Percentiles rank a stretch among this genome's conserved stretches.
Conservation (phyloP, 1,140 invertebrate species). For the Trigoniulus corallinus region DNA sequence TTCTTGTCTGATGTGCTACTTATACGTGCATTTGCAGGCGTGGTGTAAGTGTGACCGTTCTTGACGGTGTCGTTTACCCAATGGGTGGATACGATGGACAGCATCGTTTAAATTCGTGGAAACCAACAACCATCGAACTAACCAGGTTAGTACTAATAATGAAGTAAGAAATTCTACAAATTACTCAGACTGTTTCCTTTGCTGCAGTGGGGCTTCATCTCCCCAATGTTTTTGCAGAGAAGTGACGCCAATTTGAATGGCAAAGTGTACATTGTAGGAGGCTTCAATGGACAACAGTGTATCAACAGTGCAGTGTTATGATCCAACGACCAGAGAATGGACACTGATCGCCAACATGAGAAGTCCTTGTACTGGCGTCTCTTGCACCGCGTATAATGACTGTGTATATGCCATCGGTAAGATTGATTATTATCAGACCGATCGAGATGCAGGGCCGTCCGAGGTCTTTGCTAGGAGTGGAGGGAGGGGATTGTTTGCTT, state of each 20-base stretch:
- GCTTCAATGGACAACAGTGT: constrained; percentile 78
- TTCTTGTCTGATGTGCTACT: too few relatives aligned
- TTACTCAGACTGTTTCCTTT: not conserved
- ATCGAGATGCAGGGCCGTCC: too few relatives aligned
- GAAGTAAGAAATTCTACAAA: not conserved
- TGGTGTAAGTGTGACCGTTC: constrained; percentile 45
- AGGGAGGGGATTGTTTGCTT: too few relatives aligned
- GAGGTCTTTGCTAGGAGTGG: not conserved
- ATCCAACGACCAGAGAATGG: constrained; percentile 70
- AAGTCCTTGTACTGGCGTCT: constrained; percentile 37
- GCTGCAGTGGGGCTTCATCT: constrained; percentile 20
- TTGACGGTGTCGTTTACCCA: constrained; percentile 59
- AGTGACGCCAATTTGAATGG: constrained; percentile 57
- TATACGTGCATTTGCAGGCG: too few relatives aligned
- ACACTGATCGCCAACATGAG: constrained; percentile 51
- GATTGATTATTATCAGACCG: too few relatives aligned
- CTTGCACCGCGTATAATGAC: constrained; percentile 34
- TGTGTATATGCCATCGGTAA: constrained; percentile 22
- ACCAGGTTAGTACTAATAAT: constrained; percentile 17
- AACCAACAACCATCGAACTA: constrained; percentile 27
- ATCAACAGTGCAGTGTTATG: constrained; percentile 68
- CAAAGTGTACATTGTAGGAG: constrained; percentile 67
- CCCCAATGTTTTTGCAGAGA: constrained; percentile 39
- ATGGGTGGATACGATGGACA: constrained; percentile 37
- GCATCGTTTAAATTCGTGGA: constrained; percentile 31